Evolutionary conservation across 2,113 vertebrate species (phyloP), one percentile per base, ranked within the genome.

Genomic region (Oxygymnocypris stewartii): DNA sequence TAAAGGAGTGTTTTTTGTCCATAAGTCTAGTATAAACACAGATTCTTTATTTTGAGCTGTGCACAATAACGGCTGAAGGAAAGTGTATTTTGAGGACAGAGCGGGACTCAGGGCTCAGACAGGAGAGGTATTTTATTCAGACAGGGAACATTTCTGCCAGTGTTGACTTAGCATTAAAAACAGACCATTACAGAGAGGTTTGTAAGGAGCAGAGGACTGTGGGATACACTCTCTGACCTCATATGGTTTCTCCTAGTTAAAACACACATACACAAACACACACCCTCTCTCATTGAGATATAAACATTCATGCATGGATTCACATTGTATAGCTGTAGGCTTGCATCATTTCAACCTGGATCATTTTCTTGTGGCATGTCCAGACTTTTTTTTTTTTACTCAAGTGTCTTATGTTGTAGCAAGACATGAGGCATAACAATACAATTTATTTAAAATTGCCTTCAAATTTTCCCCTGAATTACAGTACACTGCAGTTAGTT

Each of bases 141-240:
- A 44, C 63, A 51, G 61, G 0, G 47, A 51, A 44, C 65, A 23
- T 82, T 35, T 71, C 76, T 78, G 63, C 81, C 81, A 82, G 81
- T 93, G 92, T 93, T 93, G 92, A 92, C 92, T 93, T 91, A 91
- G 91, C 91, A 90, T 90, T 91, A 90, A 91, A 92, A 88, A 84
- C 89, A 92, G 88, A 87, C 51, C 84, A 93, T 93, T 92, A 93
- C 90, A 89, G 87, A 92, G 91, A 89, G 88, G 87, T 86, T 91
- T 91, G 90, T 89, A 85, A 92, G 91, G 90, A 86, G 40, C 79
- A 51, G 44, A 69, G 81, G 63, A 54, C 31, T 82, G 63, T 82
- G 63, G 44, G 18, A 71, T 71, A 71, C 81, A 82, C 44, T 71
- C 81, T 71, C 63, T 51, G 44, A 37, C 81, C 47, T 82, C 81